Percentiles rank a stretch among this genome's conserved stretches.
These are phyloP conservation scores for Neosalanx taihuensis DNA, from an alignment of 2,797 vertebrate genomes.

Conservation along the genomic window DNA sequence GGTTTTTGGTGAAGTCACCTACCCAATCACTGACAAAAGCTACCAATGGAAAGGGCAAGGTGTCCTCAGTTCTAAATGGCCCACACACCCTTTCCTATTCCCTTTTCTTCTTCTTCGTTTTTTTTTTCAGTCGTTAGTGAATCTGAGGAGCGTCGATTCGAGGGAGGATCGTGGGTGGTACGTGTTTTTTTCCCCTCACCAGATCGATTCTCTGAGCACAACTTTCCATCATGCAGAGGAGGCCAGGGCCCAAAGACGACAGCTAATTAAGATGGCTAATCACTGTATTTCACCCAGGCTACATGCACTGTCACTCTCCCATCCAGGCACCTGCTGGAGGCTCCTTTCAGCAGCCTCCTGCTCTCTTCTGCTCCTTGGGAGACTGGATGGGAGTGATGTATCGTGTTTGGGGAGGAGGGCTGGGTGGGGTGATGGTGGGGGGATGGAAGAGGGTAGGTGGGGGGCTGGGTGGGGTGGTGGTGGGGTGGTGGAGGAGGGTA, in stretches of 20 bases:
- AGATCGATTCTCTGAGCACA: slow-evolving; percentile 59
- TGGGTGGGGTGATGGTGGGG: too few relatives aligned
- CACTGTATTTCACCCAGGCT: slow-evolving; percentile 62
- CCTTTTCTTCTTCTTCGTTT: background rate
- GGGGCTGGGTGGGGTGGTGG: too few relatives aligned
- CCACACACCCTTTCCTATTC: background rate
- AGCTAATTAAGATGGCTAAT: slow-evolving; percentile 74
- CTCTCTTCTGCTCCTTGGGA: background rate
- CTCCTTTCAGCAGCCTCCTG: slow-evolving; percentile 11
- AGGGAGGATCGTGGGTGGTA: slow-evolving; percentile 43
- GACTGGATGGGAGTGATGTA: background rate
- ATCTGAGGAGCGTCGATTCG: slow-evolving; percentile 34
- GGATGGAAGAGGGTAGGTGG: too few relatives aligned
- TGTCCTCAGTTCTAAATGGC: slow-evolving; percentile 28
- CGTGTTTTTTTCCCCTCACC: slow-evolving; percentile 49
- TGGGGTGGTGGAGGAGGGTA: background rate
- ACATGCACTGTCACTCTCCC: slow-evolving; percentile 56
- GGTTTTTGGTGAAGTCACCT: slow-evolving; percentile 3
- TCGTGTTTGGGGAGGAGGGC: background rate
- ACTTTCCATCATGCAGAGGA: slow-evolving; percentile 64
- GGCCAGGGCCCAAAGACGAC: slow-evolving; percentile 59
- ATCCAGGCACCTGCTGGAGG: slow-evolving; percentile 38
- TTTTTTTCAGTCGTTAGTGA: background rate
- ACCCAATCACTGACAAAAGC: slow-evolving; percentile 28
- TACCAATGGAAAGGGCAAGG: slow-evolving; percentile 22